Evolutionary conservation across 2,888 invertebrate genomes (phyloP).

Genomic region (Ceraclea dissimilis): DNA sequence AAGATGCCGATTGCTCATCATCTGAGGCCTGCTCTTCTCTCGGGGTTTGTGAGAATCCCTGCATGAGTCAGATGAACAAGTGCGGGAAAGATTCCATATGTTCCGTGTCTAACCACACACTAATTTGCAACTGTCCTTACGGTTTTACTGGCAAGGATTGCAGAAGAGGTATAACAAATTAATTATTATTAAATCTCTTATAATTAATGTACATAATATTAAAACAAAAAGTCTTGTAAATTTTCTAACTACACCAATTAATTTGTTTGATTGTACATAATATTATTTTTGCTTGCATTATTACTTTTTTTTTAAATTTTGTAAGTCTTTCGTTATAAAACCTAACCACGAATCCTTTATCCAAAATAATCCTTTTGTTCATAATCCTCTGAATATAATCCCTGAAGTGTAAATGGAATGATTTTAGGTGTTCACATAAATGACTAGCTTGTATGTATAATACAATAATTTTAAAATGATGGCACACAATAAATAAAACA

Average conservation of each 20-base stretch:
- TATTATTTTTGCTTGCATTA: not conserved
- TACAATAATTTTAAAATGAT: not conserved
- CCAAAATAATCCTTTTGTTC: no score
- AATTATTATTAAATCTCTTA: slow-evolving; percentile 18
- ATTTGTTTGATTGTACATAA: not conserved
- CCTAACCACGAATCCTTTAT: no score
- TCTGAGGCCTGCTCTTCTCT: slow-evolving; percentile 53
- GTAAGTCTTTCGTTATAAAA: no score
- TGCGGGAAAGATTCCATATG: slow-evolving; percentile 57
- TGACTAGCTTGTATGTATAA: no score
- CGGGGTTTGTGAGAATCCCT: slow-evolving; percentile 58
- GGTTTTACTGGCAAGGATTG: slow-evolving; percentile 51
- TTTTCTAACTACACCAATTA: not conserved
- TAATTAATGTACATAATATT: slow-evolving; percentile 8
- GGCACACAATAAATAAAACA: not conserved
- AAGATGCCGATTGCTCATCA: slow-evolving; percentile 55
- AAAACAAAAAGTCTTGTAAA: not conserved
- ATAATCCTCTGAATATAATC: not conserved
- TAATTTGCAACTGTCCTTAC: slow-evolving; percentile 54
- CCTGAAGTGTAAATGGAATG: not conserved
- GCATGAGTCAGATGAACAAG: slow-evolving; percentile 41
- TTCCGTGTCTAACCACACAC: slow-evolving; percentile 54
- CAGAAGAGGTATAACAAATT: slow-evolving; percentile 50
- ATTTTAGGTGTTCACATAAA: not conserved
- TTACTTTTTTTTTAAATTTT: no score